Conservation (phyloP, 2,888 invertebrate genomes). For the Branchellion lobata region DNA sequence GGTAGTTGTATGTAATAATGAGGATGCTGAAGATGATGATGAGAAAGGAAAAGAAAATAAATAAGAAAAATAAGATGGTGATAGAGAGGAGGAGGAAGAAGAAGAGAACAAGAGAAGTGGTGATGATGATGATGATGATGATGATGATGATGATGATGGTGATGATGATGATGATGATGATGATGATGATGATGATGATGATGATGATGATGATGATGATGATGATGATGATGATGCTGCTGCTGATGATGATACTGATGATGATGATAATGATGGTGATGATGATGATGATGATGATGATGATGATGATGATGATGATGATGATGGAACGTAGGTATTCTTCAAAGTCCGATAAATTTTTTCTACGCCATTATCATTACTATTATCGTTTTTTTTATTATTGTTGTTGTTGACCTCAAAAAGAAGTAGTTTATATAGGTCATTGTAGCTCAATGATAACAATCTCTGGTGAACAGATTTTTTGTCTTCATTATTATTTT, state of each 20-base stretch:
- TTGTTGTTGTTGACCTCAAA: neutral
- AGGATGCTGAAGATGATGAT: neutral
- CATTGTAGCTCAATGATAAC: neutral
- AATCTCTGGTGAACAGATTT: neutral
- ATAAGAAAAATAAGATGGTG: no score
- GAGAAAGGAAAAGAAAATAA: no score
- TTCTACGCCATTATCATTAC: neutral
- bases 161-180: neutral
- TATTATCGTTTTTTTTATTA: neutral
- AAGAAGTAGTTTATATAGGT: neutral
- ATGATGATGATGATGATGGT: neutral
- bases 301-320: neutral
- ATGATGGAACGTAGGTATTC: no score
- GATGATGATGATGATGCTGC: no score
- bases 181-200: no score
- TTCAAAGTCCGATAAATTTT: no score
- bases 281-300: constrained; percentile 24
- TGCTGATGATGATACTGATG: neutral
- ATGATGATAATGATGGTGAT: neutral
- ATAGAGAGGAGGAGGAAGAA: constrained; percentile 1
- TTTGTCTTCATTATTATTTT: no score
- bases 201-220: no score
- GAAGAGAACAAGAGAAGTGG: neutral
- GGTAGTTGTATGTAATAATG: neutral
- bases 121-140: neutral